Evolutionary conservation across 2,888 invertebrate species (phyloP).

Genomic region (Drosophila pegasa): DNA sequence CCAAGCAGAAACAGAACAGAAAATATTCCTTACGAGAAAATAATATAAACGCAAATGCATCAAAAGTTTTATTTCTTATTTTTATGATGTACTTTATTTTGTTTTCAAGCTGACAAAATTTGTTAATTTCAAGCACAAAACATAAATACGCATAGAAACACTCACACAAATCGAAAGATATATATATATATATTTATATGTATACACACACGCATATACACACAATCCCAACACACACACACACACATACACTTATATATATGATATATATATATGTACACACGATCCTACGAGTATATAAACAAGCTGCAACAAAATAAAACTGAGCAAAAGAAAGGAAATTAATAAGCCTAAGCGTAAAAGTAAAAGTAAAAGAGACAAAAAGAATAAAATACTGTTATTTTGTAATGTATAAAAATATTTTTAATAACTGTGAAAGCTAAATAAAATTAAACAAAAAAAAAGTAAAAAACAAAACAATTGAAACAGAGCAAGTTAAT

Average conservation of each 20-base stretch:
- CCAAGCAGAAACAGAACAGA: conserved; percentile 33
- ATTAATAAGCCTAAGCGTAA: conserved; percentile 75
- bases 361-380: conserved; percentile 63
- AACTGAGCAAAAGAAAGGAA: conserved; percentile 63
- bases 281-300: conserved; percentile 66
- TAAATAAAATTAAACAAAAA: conserved; percentile 81
- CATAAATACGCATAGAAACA: conserved; percentile 45
- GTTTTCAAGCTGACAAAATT: conserved; percentile 39
- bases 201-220: conserved; percentile 22
- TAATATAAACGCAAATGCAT: conserved; percentile 18
- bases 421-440: conserved; percentile 85
- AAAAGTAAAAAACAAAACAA: conserved; percentile 54
- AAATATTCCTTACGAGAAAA: conserved; percentile 46
- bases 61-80: conserved; percentile 19
- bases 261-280: conserved; percentile 33
- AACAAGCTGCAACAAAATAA: conserved; percentile 61
- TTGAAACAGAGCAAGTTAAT: conserved; percentile 61
- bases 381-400: conserved; percentile 82
- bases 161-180: conserved; percentile 20
- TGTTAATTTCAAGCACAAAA: conserved; percentile 66
- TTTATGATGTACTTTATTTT: conserved; percentile 40
- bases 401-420: conserved; percentile 85
- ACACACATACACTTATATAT: conserved; percentile 15
- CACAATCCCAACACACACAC: conserved; percentile 18
- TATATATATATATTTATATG: background rate